These are phyloP conservation scores for Melanophora roralis DNA, from an alignment of 2,888 invertebrate species.

Conservation along the genomic window DNA sequence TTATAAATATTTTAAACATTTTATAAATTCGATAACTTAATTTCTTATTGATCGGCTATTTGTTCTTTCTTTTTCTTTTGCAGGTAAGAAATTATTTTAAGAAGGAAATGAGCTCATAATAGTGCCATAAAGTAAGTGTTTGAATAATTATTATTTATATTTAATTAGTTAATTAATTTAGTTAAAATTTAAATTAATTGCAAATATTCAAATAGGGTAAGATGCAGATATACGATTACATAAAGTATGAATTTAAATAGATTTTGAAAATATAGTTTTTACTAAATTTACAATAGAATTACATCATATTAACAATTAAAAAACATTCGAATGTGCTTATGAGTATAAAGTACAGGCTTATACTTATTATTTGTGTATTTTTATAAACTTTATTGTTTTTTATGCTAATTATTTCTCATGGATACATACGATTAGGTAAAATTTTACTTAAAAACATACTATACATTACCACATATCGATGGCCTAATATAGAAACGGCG, in stretches of 20 bases:
- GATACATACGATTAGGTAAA: background rate
- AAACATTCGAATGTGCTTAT: too few species aligned
- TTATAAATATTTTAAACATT: slow-evolving; percentile 33
- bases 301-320: slow-evolving; percentile 31
- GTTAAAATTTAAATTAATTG: background rate
- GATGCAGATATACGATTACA: too few species aligned
- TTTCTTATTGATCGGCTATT: too few species aligned
- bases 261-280: too few species aligned
- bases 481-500: too few species aligned
- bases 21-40: too few species aligned
- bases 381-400: slow-evolving; percentile 1
- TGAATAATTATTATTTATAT: slow-evolving; percentile 8
- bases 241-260: too few species aligned
- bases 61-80: slow-evolving; percentile 29
- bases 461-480: too few species aligned
- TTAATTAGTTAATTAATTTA: slow-evolving; percentile 41
- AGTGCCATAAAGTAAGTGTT: slow-evolving; percentile 18
- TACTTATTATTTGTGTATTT: background rate
- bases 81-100: slow-evolving; percentile 44
- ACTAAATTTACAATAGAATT: slow-evolving; percentile 24
- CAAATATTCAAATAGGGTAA: too few species aligned
- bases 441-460: background rate
- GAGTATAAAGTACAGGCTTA: background rate
- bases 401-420: slow-evolving; percentile 52
- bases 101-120: slow-evolving; percentile 43